These are phyloP conservation scores for Heteronetta atricapilla DNA, from an alignment of 2,113 vertebrate genomes.

Conservation along the genomic window DNA sequence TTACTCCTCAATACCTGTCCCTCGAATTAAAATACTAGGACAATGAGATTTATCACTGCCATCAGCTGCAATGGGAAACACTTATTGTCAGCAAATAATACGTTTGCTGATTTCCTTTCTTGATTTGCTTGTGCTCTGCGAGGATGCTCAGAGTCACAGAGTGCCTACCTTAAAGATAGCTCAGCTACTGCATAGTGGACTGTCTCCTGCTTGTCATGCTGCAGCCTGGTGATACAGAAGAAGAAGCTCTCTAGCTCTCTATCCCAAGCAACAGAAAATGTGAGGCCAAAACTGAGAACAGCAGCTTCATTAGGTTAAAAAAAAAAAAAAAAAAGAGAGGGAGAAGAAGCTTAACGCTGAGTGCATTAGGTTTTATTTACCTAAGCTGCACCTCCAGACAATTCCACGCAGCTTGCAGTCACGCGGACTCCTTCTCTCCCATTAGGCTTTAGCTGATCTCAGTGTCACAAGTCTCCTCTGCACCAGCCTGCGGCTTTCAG, in stretches of 20 bases:
- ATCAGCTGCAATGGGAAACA: background rate
- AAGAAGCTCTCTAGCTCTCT: background rate
- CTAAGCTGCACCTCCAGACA: background rate
- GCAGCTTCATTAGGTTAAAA: background rate
- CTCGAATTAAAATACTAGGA: background rate
- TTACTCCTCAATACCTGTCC: background rate
- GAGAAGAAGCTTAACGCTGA: background rate
- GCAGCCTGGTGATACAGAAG: background rate
- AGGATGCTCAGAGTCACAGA: background rate
- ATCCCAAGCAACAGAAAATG: background rate
- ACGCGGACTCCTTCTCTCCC: background rate
- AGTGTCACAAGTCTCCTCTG: constrained; percentile 44
- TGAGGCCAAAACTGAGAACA: background rate
- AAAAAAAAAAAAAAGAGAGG: background rate
- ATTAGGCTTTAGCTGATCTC: constrained; percentile 45
- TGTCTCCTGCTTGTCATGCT: background rate
- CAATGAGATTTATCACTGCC: background rate
- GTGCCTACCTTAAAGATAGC: background rate
- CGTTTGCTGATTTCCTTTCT: background rate
- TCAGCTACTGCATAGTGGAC: constrained; percentile 50
- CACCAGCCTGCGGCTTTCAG: constrained; percentile 40
- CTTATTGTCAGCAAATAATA: background rate
- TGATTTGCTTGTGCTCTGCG: background rate
- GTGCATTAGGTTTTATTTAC: background rate
- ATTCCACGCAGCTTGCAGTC: background rate